Evolutionary conservation across 1,140 invertebrate species (phyloP), one percentile per base, ranked within the genome.

Genomic region (Drosophila tropicalis): DNA sequence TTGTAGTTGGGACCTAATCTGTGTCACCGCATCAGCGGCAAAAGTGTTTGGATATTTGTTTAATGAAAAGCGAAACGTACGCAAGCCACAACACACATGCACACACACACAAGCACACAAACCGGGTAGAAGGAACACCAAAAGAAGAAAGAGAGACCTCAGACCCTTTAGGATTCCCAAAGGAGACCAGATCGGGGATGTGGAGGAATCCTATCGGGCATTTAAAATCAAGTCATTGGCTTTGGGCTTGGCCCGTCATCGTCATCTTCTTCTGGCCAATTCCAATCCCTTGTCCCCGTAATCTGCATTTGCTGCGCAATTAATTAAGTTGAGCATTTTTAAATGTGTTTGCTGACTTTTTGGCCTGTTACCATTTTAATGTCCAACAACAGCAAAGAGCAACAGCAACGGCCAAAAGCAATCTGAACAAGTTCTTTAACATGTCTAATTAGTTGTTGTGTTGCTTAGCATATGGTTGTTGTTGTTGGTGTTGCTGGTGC

Each of bases 401-500:
- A 67, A 69, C 36, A 76, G 65, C 79, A 56, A 29, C 29, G 29
- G 29, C 29, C 29, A 29, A 62, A 57, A 70, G 83, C 68, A 70
- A 66, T 40, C 56, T 44, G 70, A 89, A 89, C 85, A 89, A 84
- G 85, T 89, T 89, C 84, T 81, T 89, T 89, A 89, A 89, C 84
- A 89, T 89, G 84, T 89, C 84, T 89, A 89, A 89, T 89, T 89
- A 89, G 84, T 89, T 89, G 84, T 89, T 84, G 84, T 76, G 66
- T 68, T 64, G 67, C 56, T 54, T 62, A 32, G 15, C 63, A 39
- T 58, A 36, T 36, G 47, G 63, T 67, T 65, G 70, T 56, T 51
- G 12, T 61, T 58, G 22, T 15, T 51, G 54, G 40, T 13, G 51
- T 63, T 62, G 69, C 39, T 54, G 66, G 19, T 72, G 62, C 61